Base-by-base conservation (phyloP, 2,888 invertebrate genomes). In the Ormyrus pomaceus region DNA sequence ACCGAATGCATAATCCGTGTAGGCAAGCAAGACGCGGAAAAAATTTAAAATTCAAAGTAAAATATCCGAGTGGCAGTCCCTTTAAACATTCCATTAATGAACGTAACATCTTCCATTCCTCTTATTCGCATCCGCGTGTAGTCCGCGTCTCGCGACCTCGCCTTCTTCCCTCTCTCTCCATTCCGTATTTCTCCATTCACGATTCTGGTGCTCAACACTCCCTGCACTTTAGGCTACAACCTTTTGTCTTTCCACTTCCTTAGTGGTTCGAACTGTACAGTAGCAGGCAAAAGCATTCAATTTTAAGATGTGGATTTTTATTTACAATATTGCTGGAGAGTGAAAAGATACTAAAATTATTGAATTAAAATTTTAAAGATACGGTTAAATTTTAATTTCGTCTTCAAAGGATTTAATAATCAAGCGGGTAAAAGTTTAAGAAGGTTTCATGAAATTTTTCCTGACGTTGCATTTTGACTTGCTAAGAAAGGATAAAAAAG, bases 191-290 rank as follows among this genome's bases (percentile, higher is more conserved):
- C 68, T 73, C 51, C 78, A 79, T 73, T 79, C 79, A 61, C 13
- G 50, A 74, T 48, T 65, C 45, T 48, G 13, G 7, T 13, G 55
- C 62, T 62, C 11, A 8, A 11, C 55, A 34, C 55, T 55, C n/a
- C 50, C 2, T 11, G 10, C 6, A 62, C 64, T 46, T 45, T 48
- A 10, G 19, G n/a, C 55, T 48, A 50, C 58, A 61, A 79, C 51
- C 75, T 79, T 79, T 79, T 79, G 79, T 79, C 65, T 71, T 75
- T 69, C 65, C 79, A 50, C 59, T 74, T 74, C 46, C 79, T 74
- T 61, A 45, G 48, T 34, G 34, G 34, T 34, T 34, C 34, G 34
- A 34, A 34, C 4, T 34, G 34, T 34, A 34, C 4, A 34, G 34
- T 4, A 34, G 34, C 34, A 34, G 34, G 34, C 34, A 34, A 34